A percentile compares a stretch with the other conserved stretches of the same genome.
These are phyloP conservation scores for Nematopogon swammerdamellus DNA, from an alignment of 2,888 invertebrate genomes.

Conservation along the genomic window DNA sequence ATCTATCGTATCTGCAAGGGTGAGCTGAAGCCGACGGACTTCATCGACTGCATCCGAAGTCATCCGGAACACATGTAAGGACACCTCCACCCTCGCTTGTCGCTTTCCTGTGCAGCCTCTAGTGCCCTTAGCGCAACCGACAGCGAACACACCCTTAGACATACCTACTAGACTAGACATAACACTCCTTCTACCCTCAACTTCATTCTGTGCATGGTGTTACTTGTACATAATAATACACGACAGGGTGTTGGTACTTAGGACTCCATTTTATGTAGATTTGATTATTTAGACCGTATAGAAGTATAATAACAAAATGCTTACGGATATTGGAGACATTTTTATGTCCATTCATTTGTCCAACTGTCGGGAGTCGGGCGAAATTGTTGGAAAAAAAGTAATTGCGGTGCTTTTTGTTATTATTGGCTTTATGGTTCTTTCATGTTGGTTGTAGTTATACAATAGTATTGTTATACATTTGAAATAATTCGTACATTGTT, in stretches of 20 bases:
- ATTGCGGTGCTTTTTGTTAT: too few relatives aligned
- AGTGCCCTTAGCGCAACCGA: background rate
- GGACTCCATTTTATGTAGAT: constrained; percentile 5
- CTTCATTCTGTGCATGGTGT: constrained; percentile 5
- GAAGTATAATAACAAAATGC: background rate
- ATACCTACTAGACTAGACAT: background rate
- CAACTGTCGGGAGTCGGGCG: too few relatives aligned
- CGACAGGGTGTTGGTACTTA: constrained; percentile 47
- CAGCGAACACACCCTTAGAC: background rate
- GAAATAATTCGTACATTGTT: background rate
- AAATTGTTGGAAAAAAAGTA: too few relatives aligned
- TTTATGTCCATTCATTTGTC: too few relatives aligned
- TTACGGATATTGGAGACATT: too few relatives aligned
- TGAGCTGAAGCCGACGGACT: constrained; percentile 70
- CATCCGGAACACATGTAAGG: constrained; percentile 98
- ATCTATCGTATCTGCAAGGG: constrained; percentile 92
- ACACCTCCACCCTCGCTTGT: background rate
- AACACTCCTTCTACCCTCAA: too few relatives aligned
- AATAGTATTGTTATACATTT: background rate
- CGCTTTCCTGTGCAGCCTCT: background rate
- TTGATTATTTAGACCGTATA: background rate
- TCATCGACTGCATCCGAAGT: constrained; percentile 89
- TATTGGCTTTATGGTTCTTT: too few relatives aligned
- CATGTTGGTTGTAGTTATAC: background rate
- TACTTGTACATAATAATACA: constrained; percentile 31